These are phyloP conservation scores for Aix galericulata DNA, from an alignment of 2,113 vertebrate genomes.

Conservation along the genomic window DNA sequence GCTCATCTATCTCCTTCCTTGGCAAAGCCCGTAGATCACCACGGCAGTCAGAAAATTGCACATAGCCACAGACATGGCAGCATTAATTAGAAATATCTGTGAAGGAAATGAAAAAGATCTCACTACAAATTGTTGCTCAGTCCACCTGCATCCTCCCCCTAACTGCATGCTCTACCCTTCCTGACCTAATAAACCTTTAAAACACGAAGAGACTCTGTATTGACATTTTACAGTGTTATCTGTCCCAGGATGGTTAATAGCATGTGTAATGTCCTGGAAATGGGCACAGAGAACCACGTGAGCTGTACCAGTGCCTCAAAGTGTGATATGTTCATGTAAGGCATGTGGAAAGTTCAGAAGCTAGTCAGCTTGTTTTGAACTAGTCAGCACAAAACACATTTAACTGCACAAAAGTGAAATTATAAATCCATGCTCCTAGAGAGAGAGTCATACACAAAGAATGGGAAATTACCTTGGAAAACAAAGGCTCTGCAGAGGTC, in stretches of 20 bases:
- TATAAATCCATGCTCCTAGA: not conserved
- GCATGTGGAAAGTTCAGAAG: not conserved
- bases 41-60: not conserved
- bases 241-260: not conserved
- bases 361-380: not conserved
- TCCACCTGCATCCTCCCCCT: not conserved
- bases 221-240: not conserved
- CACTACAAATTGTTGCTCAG: not conserved
- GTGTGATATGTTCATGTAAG: rapidly evolving
- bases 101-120: not conserved
- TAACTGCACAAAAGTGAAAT: not conserved
- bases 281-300: not conserved
- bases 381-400: not conserved
- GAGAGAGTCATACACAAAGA: not conserved
- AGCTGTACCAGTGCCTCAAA: not conserved
- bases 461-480: not conserved
- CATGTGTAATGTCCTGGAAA: not conserved
- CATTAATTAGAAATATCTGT: not conserved
- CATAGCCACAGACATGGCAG: not conserved
- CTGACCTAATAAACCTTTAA: not conserved
- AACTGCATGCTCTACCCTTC: not conserved
- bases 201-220: rapidly evolving
- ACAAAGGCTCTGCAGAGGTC: not conserved
- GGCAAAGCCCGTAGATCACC: not conserved
- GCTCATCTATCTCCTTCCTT: not conserved